Base-by-base conservation (phyloP, 1,140 invertebrate genomes). In the Sitobion miscanthi region DNA sequence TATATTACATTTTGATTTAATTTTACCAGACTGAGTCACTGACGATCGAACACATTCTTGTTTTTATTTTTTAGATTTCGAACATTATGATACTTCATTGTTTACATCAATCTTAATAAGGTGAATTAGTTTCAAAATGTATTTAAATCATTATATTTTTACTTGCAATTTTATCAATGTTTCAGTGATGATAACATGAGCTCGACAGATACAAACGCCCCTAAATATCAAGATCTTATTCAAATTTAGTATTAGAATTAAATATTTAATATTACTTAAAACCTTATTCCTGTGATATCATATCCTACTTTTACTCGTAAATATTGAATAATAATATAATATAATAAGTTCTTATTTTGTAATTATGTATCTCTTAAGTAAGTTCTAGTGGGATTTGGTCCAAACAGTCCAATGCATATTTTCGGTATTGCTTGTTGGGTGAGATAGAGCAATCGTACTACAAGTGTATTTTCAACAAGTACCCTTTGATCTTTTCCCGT, bases 201-300 rank as follows among this genome's bases (percentile, higher is more conserved):
- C 35, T 54, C 14, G 5, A 52, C 47, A 86, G 82, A 93, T 45
- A 35, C 77, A 93, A 86, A 93, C 8, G 9, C 7, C 49, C 45
- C 62, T 52, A 93, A 93, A 86, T 93, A 83, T 93, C 91, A 93
- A 93, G 91, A 93, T 86, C 91, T 93, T 86, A 93, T 93, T 86
- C n/a, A 93, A 42, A 93, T 93, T 86, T 93, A 85, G 49, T 85
- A 54, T 20, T 93, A 85, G 49, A 57, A 54, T 20, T 77, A 30
- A 5, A 90, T 20, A 77, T 8, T 21, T 91, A 49, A 69, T 91
- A 82, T 2, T 38, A 52, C 23, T 92, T 83, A 52, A 92, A 92
- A 83, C 3, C 14, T 92, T 35, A 83, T 92, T 91, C 82, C 90
- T 92, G 90, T 92, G 90, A 92, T 92, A 83, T 35, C 30, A 35